Evolutionary conservation across 2,888 invertebrate species (phyloP).

Genomic region (Lypha dubia): DNA sequence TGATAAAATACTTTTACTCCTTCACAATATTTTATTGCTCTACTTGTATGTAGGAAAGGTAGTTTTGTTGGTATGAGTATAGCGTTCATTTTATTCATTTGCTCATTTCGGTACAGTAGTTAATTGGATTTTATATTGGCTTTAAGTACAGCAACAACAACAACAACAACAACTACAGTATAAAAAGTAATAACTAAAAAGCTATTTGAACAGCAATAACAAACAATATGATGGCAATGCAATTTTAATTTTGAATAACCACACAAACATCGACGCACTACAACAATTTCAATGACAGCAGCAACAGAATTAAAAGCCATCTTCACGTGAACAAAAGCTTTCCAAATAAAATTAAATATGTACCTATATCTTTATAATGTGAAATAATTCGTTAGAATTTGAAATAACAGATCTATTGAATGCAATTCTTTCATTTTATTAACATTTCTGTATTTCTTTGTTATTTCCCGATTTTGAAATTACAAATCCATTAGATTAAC

Average conservation of each 20-base stretch:
- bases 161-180: slow-evolving; percentile 61
- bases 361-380: too few relatives aligned
- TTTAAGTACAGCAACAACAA: slow-evolving; percentile 68
- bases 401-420: too few relatives aligned
- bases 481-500: too few relatives aligned
- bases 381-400: too few relatives aligned
- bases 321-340: slow-evolving; percentile 25
- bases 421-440: too few relatives aligned
- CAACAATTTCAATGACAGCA: neutral
- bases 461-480: too few relatives aligned
- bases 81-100: slow-evolving; percentile 17
- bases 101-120: slow-evolving; percentile 25
- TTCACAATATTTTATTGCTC: neutral
- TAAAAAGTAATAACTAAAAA: slow-evolving; percentile 47
- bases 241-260: slow-evolving; percentile 79
- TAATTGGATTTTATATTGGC: slow-evolving; percentile 70
- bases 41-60: neutral
- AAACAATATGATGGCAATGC: slow-evolving; percentile 76
- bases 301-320: slow-evolving; percentile 8
- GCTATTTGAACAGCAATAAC: slow-evolving; percentile 71
- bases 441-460: too few relatives aligned
- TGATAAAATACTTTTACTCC: neutral
- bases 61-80: slow-evolving; percentile 12
- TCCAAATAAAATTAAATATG: too few relatives aligned
- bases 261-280: slow-evolving; percentile 31